Base-by-base conservation (phyloP, 2,797 vertebrate genomes). In the Sebastes kiyomatsui region DNA sequence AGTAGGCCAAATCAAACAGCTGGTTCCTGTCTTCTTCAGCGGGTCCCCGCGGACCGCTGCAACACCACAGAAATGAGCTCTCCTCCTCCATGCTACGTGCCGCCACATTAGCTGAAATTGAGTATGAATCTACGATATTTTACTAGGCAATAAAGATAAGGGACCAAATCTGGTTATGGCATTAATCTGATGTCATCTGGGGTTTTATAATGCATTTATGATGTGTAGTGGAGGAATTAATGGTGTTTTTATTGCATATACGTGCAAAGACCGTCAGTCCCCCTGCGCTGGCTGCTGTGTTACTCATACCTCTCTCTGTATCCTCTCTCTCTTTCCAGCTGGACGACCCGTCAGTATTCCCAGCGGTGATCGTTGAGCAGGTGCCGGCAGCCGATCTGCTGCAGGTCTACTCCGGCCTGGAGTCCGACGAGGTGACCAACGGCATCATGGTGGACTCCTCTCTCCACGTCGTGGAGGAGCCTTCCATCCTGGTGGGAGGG, bases 291-390 rank as follows among this genome's bases (percentile, higher is more conserved):
- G 33, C 61, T 69, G 25, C 20, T n/a, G 20, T 58, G 52, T 46
- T 52, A 33, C 71, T 88, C 65, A 81, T 33, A 38, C 20, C 18
- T 72, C 5, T 64, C 10, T 54, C 11, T 67, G 14, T 46, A 2
- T 86, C 69, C 73, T 18, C 49, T 88, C 49, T 91, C 49, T 91
- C 71, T 77, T 23, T 49, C n/a, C 88, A 97, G 97, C 93, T 97
- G 90, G 97, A 97, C n/a, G 97, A 97, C 90, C 96, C 97, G 2
- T 97, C 97, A 3, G 96, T 97, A 67, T 97, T 97, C 86, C 97
- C 97, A 62, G 97, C 97, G 0, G 96, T 97, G 82, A 97, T 97
- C 3, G 97, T 97, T 46, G 97, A 97, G 89, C 97, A 97, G 90
- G 95, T 97, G 30, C 97, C 96, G 0, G 88, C 96, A 11, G 93